phyloP scores from a whole-genome alignment of 2,888 invertebrate species.

The Saturnia japonica region DNA sequence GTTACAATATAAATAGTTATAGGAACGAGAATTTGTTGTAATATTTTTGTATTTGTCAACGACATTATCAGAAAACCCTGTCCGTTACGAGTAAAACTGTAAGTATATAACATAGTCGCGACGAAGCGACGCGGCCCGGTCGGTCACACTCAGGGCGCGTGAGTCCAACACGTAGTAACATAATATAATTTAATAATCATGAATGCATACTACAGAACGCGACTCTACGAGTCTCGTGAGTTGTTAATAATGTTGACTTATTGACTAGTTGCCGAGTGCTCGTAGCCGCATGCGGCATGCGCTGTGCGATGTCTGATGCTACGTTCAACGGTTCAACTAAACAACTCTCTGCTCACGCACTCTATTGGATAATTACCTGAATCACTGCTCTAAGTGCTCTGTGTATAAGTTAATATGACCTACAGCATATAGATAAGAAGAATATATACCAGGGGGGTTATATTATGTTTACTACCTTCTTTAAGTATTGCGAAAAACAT shows the following conservation, averaged over 20 bases:
- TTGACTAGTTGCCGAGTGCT: slow-evolving; percentile 20
- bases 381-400: slow-evolving; percentile 44
- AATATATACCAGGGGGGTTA: background rate
- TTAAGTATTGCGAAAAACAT: background rate
- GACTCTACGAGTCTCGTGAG: slow-evolving; percentile 15
- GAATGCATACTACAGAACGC: slow-evolving; percentile 7
- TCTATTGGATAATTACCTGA: slow-evolving; percentile 75
- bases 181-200: slow-evolving; percentile 17
- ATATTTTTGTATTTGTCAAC: background rate
- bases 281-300: slow-evolving; percentile 15
- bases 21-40: background rate
- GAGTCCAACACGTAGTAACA: slow-evolving; percentile 35
- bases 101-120: background rate
- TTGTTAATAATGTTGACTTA: too few species aligned
- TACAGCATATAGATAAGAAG: background rate
- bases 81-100: background rate
- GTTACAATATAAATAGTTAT: background rate
- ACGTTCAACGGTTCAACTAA: slow-evolving; percentile 16
- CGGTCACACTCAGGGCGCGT: slow-evolving; percentile 64
- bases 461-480: background rate
- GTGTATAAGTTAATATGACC: slow-evolving; percentile 11
- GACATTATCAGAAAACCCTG: background rate
- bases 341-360: slow-evolving; percentile 63
- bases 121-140: background rate
- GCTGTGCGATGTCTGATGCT: slow-evolving; percentile 17